phyloP scores from a whole-genome alignment of 2,888 invertebrate species.

The Hirtodrosophila cameraria region DNA sequence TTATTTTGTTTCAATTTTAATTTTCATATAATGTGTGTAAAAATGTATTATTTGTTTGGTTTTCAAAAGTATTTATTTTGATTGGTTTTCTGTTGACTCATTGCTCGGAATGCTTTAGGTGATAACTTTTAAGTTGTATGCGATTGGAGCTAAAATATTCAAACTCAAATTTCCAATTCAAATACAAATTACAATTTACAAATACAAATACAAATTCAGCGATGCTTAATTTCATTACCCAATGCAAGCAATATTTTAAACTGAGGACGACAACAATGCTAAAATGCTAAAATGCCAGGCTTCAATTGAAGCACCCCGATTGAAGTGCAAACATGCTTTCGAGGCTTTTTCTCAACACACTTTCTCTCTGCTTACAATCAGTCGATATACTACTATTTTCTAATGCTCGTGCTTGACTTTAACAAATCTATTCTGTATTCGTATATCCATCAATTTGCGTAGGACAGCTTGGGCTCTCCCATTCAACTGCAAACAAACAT shows the following conservation, averaged over 20 bases:
- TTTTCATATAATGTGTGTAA: slow-evolving; percentile 15
- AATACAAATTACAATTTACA: slow-evolving; percentile 12
- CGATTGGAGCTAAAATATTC: slow-evolving; percentile 55
- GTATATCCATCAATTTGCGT: slow-evolving; percentile 30
- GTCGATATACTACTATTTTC: slow-evolving; percentile 40
- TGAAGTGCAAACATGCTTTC: slow-evolving; percentile 33
- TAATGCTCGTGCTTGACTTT: slow-evolving; percentile 37
- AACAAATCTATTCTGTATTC: slow-evolving; percentile 16
- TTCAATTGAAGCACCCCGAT: slow-evolving; percentile 38
- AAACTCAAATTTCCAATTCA: slow-evolving; percentile 15
- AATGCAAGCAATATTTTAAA: slow-evolving; percentile 50
- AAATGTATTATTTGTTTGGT: slow-evolving; percentile 36
- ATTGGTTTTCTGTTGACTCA: slow-evolving; percentile 66
- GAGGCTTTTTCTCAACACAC: slow-evolving; percentile 23
- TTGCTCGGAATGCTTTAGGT: slow-evolving; percentile 81
- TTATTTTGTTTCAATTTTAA: slow-evolving; percentile 15
- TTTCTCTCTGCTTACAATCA: slow-evolving; percentile 39
- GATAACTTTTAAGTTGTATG: slow-evolving; percentile 63
- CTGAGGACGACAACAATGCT: slow-evolving; percentile 53
- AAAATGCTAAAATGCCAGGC: slow-evolving; percentile 20
- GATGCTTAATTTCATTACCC: slow-evolving; percentile 50
- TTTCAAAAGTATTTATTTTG: slow-evolving; percentile 28
- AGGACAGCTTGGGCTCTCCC: slow-evolving; percentile 57
- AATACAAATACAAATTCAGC: slow-evolving; percentile 38
- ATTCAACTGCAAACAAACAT: slow-evolving; percentile 33